Evolutionary conservation across 2,888 invertebrate genomes (phyloP).

Genomic region (Phrixothrix hirtus): DNA sequence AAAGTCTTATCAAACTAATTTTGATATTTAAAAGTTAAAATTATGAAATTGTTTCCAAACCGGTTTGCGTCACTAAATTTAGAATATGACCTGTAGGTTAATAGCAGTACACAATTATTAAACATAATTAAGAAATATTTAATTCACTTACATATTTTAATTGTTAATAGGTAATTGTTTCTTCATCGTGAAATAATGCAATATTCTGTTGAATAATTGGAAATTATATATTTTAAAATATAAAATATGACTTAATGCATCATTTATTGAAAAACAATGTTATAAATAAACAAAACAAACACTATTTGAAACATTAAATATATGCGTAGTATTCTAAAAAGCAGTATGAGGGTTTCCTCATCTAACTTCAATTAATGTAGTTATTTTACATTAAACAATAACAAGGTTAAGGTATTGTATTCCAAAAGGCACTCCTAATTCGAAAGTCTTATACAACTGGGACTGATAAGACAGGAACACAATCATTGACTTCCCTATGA

Average conservation of each 20-base stretch:
- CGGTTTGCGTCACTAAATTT: no score
- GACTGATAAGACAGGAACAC: constrained; percentile 28
- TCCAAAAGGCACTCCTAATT: constrained; percentile 54
- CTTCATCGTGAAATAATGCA: no score
- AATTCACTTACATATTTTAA: no score
- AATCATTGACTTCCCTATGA: constrained; percentile 20
- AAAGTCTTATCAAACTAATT: no score
- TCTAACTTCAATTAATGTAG: constrained; percentile 36
- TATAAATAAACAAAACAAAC: constrained; percentile 45
- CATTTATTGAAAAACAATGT: constrained; percentile 52
- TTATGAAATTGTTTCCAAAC: no score
- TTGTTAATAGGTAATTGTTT: no score
- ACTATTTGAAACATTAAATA: constrained; percentile 33
- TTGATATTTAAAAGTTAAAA: no score
- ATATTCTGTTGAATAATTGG: no score
- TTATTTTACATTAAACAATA: constrained; percentile 41
- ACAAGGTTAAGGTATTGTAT: constrained; percentile 44
- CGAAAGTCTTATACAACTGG: constrained; percentile 40
- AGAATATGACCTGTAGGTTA: no score
- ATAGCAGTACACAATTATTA: no score
- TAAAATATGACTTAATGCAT: constrained; percentile 39
- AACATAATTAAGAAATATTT: no score
- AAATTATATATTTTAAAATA: no score
- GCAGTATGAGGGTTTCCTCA: constrained; percentile 36
- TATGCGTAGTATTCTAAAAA: constrained; percentile 29